A percentile compares a stretch with the other conserved stretches of the same genome.
These are phyloP conservation scores for Charanyca ferruginea DNA, from an alignment of 2,888 invertebrate species.

Conservation along the genomic window DNA sequence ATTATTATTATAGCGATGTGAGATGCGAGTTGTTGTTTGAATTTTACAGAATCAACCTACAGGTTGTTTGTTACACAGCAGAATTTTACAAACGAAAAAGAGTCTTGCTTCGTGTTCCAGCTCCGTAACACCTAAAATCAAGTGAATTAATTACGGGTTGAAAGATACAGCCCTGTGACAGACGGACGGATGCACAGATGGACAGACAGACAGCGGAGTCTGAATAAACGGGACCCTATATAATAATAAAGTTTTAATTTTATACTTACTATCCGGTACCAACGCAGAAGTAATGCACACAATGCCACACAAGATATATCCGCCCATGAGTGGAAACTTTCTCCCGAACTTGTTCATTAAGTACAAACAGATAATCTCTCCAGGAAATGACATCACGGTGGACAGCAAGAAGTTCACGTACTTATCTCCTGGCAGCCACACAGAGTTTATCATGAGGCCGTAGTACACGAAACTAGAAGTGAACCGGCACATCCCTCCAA, in stretches of 20 bases:
- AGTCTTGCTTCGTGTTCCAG: too few species aligned
- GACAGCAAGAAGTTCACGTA: slow-evolving; percentile 82
- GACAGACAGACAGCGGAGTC: too few species aligned
- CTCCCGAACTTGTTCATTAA: slow-evolving; percentile 83
- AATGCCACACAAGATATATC: slow-evolving; percentile 75
- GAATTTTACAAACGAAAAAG: too few species aligned
- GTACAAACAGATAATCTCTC: slow-evolving; percentile 79
- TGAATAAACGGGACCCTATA: too few species aligned
- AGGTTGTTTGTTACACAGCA: too few species aligned
- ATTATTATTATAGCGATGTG: too few species aligned
- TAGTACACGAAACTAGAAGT: slow-evolving; percentile 83
- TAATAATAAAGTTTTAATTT: not conserved
- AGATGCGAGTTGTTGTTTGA: too few species aligned
- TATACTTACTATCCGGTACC: slow-evolving; percentile 77
- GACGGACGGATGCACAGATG: too few species aligned
- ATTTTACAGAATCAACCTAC: too few species aligned
- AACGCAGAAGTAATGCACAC: slow-evolving; percentile 76
- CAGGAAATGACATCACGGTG: slow-evolving; percentile 84
- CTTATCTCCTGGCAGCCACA: slow-evolving; percentile 82
- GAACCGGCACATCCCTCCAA: slow-evolving; percentile 74
- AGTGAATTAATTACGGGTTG: too few species aligned
- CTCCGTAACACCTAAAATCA: too few species aligned
- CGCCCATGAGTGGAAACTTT: slow-evolving; percentile 76
- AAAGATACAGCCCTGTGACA: too few species aligned
- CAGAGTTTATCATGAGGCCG: slow-evolving; percentile 83